Evolutionary conservation across 2,797 vertebrate species (phyloP), one percentile per base, ranked within the genome.

Genomic region (Tachyglossus aculeatus): DNA sequence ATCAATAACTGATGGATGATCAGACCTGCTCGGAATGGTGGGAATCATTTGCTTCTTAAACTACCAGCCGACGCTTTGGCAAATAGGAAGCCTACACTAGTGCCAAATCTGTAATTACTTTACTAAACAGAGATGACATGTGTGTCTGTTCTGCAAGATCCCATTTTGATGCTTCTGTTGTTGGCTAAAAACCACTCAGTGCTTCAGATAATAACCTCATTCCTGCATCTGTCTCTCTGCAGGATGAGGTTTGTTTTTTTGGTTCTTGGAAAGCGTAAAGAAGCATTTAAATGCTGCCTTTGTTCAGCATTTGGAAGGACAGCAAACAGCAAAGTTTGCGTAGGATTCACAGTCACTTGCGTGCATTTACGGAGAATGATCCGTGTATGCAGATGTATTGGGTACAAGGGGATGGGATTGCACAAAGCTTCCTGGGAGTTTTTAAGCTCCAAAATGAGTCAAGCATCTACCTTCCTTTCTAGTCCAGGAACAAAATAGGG

Each of bases 101-200:
- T 68, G 87, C 86, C 87, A 90, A 86, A 78, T 63, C 57, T 83
- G 60, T 81, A 88, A 89, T 89, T 85, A 81, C 74, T 84, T 84
- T 76, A 80, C 80, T 76, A 86, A 74, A 45, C 53, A 5, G 68
- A 0, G 27, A 79, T 82, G 85, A 80, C 71, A 88, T 53, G 44
- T 64, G 60, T 63, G 64, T 70, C 73, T 81, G 45, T 90, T 78
- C 71, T 66, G 36, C 33, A 40, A 57, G 69, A 83, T 77, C 67
- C 56, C 64, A 27, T 75, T 79, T 80, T 57, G 45, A 55, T 77
- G 66, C 48, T 81, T 78, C 70, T 73, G 64, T 62, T 67, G 24
- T 60, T 90, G 71, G 60, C 72, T 80, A 22, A 50, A 65, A 89
- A 39, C n/a, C 51, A 5, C 27, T 50, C 48, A 59, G 54, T 64